A percentile compares a stretch with the other conserved stretches of the same genome.
phyloP scores from a whole-genome alignment of 1,140 invertebrate genomes.

The Stenopsyche tienmushanensis region DNA sequence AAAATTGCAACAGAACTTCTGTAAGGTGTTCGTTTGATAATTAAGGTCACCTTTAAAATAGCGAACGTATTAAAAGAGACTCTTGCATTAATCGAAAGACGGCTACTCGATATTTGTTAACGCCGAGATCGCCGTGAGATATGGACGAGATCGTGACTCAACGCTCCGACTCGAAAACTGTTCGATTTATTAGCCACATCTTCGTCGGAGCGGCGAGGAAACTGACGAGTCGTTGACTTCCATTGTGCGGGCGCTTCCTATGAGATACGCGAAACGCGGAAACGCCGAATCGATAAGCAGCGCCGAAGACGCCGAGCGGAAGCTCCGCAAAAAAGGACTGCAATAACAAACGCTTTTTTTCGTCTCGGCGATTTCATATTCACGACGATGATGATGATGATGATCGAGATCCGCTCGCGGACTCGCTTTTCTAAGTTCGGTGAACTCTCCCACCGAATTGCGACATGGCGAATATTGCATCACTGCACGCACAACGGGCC shows the following conservation, averaged over 20 bases:
- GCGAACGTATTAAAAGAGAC: neutral
- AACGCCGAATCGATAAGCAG: neutral
- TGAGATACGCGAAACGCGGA: neutral
- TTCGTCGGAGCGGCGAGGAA: neutral
- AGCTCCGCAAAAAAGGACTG: neutral
- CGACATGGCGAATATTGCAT: conserved; percentile 42
- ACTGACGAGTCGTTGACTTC: conserved; percentile 18
- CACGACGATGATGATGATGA: too few species aligned
- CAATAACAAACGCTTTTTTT: neutral
- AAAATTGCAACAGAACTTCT: conserved; percentile 33
- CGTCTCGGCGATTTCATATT: neutral
- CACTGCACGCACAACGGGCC: conserved; percentile 39
- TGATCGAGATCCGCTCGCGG: conserved; percentile 12
- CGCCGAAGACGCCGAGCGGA: neutral
- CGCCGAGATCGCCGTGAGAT: neutral
- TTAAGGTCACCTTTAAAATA: conserved; percentile 32
- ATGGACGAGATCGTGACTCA: neutral
- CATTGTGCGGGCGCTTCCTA: neutral
- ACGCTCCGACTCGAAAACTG: neutral
- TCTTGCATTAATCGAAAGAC: conserved; percentile 6
- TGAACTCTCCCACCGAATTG: conserved; percentile 41
- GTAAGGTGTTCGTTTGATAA: conserved; percentile 25
- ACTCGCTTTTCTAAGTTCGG: conserved; percentile 29
- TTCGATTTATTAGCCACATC: neutral
- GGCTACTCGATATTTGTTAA: neutral